Evolutionary conservation across 2,888 invertebrate genomes (phyloP).

Genomic region (Thera britannica): DNA sequence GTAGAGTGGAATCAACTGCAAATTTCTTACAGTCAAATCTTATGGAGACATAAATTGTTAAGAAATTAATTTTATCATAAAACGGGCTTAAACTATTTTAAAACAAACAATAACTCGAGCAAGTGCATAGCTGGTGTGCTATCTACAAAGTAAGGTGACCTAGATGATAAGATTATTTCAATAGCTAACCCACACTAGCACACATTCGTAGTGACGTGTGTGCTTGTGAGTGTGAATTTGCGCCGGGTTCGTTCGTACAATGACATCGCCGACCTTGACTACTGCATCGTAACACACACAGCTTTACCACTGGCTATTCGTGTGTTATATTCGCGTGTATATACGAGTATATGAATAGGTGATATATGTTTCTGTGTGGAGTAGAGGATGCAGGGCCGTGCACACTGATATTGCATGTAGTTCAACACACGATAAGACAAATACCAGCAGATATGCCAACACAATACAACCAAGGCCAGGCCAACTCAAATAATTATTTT

Average conservation of each 20-base stretch:
- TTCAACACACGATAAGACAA: slow-evolving; percentile 83
- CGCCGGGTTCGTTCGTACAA: slow-evolving; percentile 77
- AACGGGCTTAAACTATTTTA: slow-evolving; percentile 35
- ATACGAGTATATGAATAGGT: slow-evolving; percentile 22
- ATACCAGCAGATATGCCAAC: slow-evolving; percentile 52
- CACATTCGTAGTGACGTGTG: slow-evolving; percentile 40
- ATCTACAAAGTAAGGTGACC: slow-evolving; percentile 84
- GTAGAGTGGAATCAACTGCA: background rate
- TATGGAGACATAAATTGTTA: background rate
- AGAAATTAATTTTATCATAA: slow-evolving; percentile 27
- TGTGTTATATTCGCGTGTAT: slow-evolving; percentile 28
- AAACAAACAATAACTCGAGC: slow-evolving; percentile 47
- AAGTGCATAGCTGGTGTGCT: slow-evolving; percentile 61
- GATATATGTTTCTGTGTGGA: slow-evolving; percentile 45
- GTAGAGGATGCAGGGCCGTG: slow-evolving; percentile 43
- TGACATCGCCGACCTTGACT: slow-evolving; percentile 84
- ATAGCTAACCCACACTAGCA: slow-evolving; percentile 62
- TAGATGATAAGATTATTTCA: slow-evolving; percentile 84
- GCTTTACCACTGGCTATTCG: slow-evolving; percentile 32
- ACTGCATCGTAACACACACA: slow-evolving; percentile 67
- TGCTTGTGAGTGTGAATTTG: slow-evolving; percentile 65
- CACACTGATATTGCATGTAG: slow-evolving; percentile 63
- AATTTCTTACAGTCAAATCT: background rate
- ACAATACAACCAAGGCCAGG: slow-evolving; percentile 75
- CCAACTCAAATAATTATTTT: slow-evolving; percentile 38